Conservation (phyloP, 2,113 vertebrate genomes). For the Alaudala cheleensis region DNA sequence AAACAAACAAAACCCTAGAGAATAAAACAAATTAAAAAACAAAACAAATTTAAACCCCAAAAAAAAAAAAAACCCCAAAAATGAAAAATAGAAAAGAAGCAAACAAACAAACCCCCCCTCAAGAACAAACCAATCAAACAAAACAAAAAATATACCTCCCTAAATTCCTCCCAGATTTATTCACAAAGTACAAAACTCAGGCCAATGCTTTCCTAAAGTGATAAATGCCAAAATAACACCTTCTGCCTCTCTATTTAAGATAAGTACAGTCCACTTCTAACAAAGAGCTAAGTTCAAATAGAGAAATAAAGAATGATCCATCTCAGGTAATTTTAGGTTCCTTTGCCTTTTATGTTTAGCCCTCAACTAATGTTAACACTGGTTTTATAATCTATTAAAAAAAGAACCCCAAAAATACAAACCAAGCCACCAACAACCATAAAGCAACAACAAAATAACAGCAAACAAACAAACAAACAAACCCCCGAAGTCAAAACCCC, state of each 20-base stretch:
- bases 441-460: no score
- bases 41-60: no score
- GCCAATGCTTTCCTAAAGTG: neutral
- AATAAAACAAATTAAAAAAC: neutral
- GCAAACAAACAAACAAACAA: neutral
- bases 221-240: neutral
- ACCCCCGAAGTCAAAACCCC: fast-evolving
- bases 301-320: neutral
- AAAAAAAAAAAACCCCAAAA: neutral
- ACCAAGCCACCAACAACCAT: no score
- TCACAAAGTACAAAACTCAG: neutral
- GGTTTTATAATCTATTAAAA: neutral
- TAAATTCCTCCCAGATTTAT: neutral
- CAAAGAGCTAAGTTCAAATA: neutral
- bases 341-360: neutral
- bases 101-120: fast-evolving
- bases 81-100: neutral
- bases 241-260: neutral
- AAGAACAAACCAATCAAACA: neutral
- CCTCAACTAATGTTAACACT: neutral
- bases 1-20: fast-evolving
- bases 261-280: neutral
- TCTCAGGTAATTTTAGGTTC: neutral
- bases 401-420: neutral
- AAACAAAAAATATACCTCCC: neutral